These are phyloP conservation scores for Idaea aversata DNA, from an alignment of 2,888 invertebrate genomes.

Conservation along the genomic window DNA sequence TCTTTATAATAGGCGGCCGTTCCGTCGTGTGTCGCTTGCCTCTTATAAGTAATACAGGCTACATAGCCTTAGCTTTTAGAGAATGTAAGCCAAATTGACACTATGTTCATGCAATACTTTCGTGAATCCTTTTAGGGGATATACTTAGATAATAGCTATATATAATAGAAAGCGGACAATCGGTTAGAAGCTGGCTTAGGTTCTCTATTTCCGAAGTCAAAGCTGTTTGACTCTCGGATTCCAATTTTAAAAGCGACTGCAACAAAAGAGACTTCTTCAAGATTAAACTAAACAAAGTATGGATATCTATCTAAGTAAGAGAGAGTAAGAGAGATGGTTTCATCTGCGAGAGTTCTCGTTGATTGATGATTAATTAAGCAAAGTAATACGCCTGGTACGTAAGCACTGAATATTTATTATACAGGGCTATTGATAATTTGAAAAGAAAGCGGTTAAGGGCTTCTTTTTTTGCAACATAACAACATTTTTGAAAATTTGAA, in stretches of 20 bases:
- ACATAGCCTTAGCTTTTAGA: constrained; percentile 15
- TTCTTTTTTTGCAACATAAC: too few relatives aligned
- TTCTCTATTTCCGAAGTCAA: not conserved
- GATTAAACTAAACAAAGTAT: too few relatives aligned
- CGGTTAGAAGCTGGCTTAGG: not conserved
- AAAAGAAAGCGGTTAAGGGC: too few relatives aligned
- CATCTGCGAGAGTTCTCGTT: too few relatives aligned
- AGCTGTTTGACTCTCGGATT: not conserved
- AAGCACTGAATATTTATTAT: too few relatives aligned
- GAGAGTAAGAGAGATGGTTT: too few relatives aligned
- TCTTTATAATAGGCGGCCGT: not conserved
- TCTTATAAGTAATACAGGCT: not conserved
- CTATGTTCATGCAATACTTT: constrained; percentile 4
- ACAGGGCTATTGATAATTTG: too few relatives aligned
- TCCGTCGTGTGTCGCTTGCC: not conserved
- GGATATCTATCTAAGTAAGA: not conserved
- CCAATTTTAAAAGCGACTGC: not conserved
- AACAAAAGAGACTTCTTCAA: not conserved
- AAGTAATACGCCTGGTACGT: too few relatives aligned
- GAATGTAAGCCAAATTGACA: constrained; percentile 26
- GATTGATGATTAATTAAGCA: too few relatives aligned
- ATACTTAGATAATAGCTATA: not conserved
- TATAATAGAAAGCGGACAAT: not conserved
- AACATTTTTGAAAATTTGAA: too few relatives aligned
- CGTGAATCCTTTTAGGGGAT: not conserved